Evolutionary conservation across 2,888 invertebrate genomes (phyloP).

Genomic region (Oscheius sp.): DNA sequence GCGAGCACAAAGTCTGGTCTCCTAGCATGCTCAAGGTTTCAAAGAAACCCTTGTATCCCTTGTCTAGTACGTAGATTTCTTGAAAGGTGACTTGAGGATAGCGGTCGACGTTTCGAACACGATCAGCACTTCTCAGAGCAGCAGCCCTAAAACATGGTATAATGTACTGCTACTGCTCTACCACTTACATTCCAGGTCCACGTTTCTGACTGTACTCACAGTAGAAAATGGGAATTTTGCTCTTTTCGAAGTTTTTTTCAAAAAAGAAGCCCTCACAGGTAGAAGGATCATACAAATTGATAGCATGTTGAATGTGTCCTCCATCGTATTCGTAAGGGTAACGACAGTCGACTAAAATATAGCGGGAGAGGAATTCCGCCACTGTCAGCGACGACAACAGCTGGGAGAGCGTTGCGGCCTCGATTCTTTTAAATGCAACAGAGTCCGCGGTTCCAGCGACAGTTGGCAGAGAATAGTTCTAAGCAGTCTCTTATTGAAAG

Average conservation of each 20-base stretch:
- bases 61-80: slow-evolving; percentile 91
- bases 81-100: slow-evolving; percentile 84
- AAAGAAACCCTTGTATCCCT: slow-evolving; percentile 86
- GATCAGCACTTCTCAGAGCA: slow-evolving; percentile 86
- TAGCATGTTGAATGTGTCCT: slow-evolving; percentile 49
- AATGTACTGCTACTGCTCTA: not conserved
- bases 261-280: slow-evolving; percentile 40
- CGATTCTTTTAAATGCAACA: slow-evolving; percentile 44
- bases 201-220: slow-evolving; percentile 95
- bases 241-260: slow-evolving; percentile 1
- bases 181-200: slow-evolving; percentile 89
- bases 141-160: slow-evolving; percentile 75
- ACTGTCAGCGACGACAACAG: slow-evolving; percentile 25
- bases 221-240: slow-evolving; percentile 53
- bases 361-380: slow-evolving; percentile 36
- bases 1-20: slow-evolving; percentile 45
- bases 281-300: slow-evolving; percentile 44
- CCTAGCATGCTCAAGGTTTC: not conserved
- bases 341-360: slow-evolving; percentile 52
- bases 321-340: slow-evolving; percentile 56
- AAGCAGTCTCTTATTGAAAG: not conserved
- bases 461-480: slow-evolving; percentile 41
- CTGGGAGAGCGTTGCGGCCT: slow-evolving; percentile 36
- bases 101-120: slow-evolving; percentile 82
- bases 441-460: slow-evolving; percentile 22